Evolutionary conservation across 2,888 invertebrate genomes (phyloP), one percentile per base, ranked within the genome.

Genomic region (Aphidius colemani): DNA sequence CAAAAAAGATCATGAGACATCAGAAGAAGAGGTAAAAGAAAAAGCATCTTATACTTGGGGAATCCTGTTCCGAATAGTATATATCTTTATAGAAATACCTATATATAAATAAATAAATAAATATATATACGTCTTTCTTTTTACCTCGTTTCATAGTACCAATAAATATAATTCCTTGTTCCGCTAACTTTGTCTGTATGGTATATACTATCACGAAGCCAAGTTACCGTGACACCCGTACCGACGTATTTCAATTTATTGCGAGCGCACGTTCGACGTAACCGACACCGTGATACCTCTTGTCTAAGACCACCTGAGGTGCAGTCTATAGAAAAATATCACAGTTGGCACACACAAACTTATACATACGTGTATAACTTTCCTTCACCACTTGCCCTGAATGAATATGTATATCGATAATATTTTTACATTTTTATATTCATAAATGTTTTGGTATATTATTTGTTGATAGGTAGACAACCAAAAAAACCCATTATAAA

Each of bases 211-310:
- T 13, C 48, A 13, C 48, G 45, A 51, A 43, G 59, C 45, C 50
- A 59, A 51, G 50, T 59, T 59, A 59, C 43, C 50, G 61, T 48
- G 61, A 61, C 51, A 61, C 53, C 61, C 41, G 45, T 53, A 61
- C 61, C 55, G 61, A 61, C 61, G 61, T 61, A 61, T 61, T 56
- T 49, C 61, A 61, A 61, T 61, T 61, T 61, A 61, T 61, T 61
- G 56, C 61, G 53, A 61, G 53, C 61, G 53, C 53, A 46, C 53
- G 53, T 61, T 60, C 60, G 61, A 61, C 61, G 61, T 53, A 61
- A 61, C 55, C 61, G 55, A 61, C 61, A 61, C 61, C 61, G 59
- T n/a, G 58, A 48, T 48, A 58, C 58, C 53, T 46, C 43, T 53
- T 45, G 48, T 53, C 61, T 56, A 56, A 55, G 61, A 61, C 61